Evolutionary conservation across 2,113 vertebrate species (phyloP).

Genomic region (Ciconia maguari): DNA sequence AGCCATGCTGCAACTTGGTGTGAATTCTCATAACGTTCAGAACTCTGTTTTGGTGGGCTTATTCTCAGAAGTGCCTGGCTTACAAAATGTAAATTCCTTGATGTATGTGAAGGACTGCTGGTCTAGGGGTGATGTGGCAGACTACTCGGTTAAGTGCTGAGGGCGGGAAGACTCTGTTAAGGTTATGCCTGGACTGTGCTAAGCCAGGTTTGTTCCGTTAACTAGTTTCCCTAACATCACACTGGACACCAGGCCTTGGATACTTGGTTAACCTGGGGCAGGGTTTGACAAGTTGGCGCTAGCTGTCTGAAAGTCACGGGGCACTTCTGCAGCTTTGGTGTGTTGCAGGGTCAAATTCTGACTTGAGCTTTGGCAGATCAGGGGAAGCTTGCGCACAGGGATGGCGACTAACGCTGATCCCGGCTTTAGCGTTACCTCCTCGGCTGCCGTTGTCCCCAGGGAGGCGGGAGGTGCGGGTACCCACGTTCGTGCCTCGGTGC

Average conservation of each 20-base stretch:
- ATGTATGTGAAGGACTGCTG: rapidly evolving
- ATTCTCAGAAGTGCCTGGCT: background rate
- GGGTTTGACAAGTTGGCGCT: rapidly evolving
- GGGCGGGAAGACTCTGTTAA: rapidly evolving
- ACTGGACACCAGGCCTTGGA: rapidly evolving
- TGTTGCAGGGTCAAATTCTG: rapidly evolving
- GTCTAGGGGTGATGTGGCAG: rapidly evolving
- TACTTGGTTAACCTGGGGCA: background rate
- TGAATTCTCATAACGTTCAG: background rate
- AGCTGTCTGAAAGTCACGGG: rapidly evolving
- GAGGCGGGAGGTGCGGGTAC: background rate
- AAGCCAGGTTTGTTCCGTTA: background rate
- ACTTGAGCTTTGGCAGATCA: background rate
- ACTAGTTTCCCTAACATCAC: background rate
- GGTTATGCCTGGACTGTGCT: background rate
- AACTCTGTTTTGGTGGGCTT: background rate
- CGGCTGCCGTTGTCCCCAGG: rapidly evolving
- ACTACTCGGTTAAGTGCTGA: background rate
- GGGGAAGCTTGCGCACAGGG: background rate
- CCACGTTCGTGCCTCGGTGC: background rate
- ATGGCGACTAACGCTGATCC: rapidly evolving
- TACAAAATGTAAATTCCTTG: background rate
- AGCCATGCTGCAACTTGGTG: background rate
- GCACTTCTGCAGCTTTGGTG: rapidly evolving
- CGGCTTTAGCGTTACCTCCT: background rate